Percentiles rank a stretch among this genome's conserved stretches.
These are phyloP conservation scores for Onychostruthus taczanowskii DNA, from an alignment of 2,113 vertebrate genomes.

Conservation along the genomic window DNA sequence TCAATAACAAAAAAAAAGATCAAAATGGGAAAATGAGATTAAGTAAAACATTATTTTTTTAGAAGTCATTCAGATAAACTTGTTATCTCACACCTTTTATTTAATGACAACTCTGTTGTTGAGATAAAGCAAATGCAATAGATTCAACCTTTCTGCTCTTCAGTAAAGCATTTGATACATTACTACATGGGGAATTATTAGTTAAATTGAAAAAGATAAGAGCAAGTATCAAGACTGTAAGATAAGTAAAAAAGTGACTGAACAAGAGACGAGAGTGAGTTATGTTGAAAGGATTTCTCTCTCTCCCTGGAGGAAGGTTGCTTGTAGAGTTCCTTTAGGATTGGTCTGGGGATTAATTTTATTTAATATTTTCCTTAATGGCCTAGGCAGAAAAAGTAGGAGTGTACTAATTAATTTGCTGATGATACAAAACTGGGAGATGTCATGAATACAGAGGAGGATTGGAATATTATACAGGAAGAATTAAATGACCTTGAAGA, in stretches of 20 bases:
- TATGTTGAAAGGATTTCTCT: constrained; percentile 48
- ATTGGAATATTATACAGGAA: constrained; percentile 51
- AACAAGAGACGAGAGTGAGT: background rate
- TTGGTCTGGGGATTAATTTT: constrained; percentile 70
- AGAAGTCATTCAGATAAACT: background rate
- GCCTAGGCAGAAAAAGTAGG: constrained; percentile 64
- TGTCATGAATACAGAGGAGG: constrained; percentile 63
- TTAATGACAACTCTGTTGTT: background rate
- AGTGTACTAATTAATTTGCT: constrained; percentile 69
- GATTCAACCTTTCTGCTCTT: background rate
- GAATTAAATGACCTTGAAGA: constrained; percentile 63
- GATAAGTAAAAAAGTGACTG: constrained; percentile 38
- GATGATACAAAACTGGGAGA: constrained; percentile 63
- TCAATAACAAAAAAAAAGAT: background rate
- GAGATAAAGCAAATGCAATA: background rate
- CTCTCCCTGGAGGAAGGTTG: constrained; percentile 43
- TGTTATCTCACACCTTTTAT: background rate
- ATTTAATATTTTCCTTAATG: constrained; percentile 71
- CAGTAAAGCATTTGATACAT: background rate
- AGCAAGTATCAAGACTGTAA: constrained; percentile 12
- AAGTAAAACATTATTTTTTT: background rate
- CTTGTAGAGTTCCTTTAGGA: constrained; percentile 62
- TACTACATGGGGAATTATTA: constrained; percentile 42
- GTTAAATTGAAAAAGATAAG: constrained; percentile 57
- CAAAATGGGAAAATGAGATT: background rate